A percentile compares a stretch with the other conserved stretches of the same genome.
Evolutionary conservation across 2,113 vertebrate genomes (phyloP).

Genomic region (Chamaetylas fuelleborni): DNA sequence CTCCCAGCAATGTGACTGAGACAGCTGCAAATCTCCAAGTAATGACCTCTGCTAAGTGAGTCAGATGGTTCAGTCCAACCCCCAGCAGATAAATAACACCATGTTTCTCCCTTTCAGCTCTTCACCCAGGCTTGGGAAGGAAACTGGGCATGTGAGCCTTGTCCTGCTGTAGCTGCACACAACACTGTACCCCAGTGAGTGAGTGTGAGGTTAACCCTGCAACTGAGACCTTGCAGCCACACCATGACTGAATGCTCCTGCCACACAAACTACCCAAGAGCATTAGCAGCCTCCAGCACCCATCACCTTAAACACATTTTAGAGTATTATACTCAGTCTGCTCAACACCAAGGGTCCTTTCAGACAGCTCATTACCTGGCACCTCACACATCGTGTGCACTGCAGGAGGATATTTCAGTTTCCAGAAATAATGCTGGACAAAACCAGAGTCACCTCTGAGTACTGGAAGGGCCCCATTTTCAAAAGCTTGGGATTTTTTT

Average conservation of each 20-base stretch:
- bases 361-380: rapidly evolving
- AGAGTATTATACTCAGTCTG: background rate
- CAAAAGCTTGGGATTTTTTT: background rate
- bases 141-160: background rate
- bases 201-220: background rate
- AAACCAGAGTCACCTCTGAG: background rate
- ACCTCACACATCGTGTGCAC: background rate
- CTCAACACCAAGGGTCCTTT: background rate
- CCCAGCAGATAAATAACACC: background rate
- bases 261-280: rapidly evolving
- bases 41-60: background rate
- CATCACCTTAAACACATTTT: background rate
- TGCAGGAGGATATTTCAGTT: background rate
- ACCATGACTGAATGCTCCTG: rapidly evolving
- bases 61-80: rapidly evolving
- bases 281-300: background rate
- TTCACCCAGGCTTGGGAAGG: background rate
- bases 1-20: background rate
- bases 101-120: background rate
- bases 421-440: background rate
- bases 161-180: background rate
- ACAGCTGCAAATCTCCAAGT: background rate
- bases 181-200: background rate
- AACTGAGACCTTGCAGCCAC: background rate
- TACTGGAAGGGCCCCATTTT: background rate